Conservation (phyloP, 2,113 vertebrate species). For the Raphicerus campestris region DNA sequence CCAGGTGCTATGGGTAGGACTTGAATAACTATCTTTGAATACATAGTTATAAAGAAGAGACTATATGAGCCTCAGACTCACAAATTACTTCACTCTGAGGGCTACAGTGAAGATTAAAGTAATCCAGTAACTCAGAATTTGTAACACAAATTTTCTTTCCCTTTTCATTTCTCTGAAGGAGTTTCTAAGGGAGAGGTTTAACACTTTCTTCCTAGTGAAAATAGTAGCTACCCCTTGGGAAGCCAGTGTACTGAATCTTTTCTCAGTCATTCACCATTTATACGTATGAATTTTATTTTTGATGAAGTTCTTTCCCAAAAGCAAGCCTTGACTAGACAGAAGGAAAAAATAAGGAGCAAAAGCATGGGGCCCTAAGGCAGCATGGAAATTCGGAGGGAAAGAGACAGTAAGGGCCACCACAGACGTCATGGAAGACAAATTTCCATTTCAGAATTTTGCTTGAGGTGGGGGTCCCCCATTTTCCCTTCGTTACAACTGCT, state of each 20-base stretch:
- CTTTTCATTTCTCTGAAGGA: neutral
- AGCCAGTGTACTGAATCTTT: neutral
- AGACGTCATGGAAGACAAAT: neutral
- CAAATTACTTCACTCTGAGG: slow-evolving; percentile 5
- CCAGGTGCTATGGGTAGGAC: neutral
- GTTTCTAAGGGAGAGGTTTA: neutral
- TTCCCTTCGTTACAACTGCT: neutral
- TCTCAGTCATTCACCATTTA: neutral
- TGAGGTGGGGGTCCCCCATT: neutral
- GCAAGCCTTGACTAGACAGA: neutral
- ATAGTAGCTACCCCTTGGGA: neutral
- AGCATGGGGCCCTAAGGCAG: neutral
- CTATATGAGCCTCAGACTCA: neutral
- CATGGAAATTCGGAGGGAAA: neutral
- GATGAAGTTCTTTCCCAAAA: neutral
- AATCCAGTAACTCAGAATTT: neutral
- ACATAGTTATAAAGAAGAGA: neutral
- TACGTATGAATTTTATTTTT: neutral
- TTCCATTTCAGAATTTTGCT: neutral
- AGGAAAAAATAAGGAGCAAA: neutral
- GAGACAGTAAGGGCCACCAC: neutral
- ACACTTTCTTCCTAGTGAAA: neutral
- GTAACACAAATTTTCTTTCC: neutral
- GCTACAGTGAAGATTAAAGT: neutral
- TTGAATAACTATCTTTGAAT: neutral